Base-by-base conservation (phyloP, 2,113 vertebrate species). In the Maccullochella peelii region DNA sequence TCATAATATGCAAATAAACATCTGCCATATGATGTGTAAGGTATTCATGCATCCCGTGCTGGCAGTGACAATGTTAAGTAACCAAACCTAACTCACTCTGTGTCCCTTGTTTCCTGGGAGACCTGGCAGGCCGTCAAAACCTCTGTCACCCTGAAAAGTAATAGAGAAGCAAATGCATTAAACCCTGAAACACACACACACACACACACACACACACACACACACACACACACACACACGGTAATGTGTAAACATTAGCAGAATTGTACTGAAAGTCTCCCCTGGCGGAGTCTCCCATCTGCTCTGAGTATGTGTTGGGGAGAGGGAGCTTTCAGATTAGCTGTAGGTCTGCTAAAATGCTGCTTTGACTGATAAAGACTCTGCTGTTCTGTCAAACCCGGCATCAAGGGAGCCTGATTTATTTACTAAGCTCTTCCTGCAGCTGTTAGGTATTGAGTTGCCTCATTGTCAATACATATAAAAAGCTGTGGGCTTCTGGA, bases 121-220 rank as follows among this genome's bases (percentile, higher is more conserved):
- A 86, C 98, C 98, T 1, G 97, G 97, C 49, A 98, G 94, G 72
- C 97, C 98, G 16, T 98, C 97, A 77, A 98, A 98, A 66, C 97
- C 98, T 62, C 97, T 95, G 77, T 99, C 97, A 20, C 98, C 98
- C 98, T 98, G 89, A 40, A 67, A 85, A 88, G 76, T 84, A 85
- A 83, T 42, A 92, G 21, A 90, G 50, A 93, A 83, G 62, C 88
- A 91, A 85, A 73, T 55, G 63, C 84, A 86, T 83, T 89, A 92
- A 79, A 84, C 66, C 72, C 58, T 83, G 73, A 87, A 85, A 89
- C 30, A 75, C 76, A 86, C 59, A 70, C 16, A 75, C 81, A 79
- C 79, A 77, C 72, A 58, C 58, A 73, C n/a, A 75, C 81, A 79
- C 79, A 77, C 72, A 58, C 58, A 73, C n/a, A 86, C 59, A 70